phyloP scores from a whole-genome alignment of 2,113 vertebrate species.

The Ceyx margarethae region DNA sequence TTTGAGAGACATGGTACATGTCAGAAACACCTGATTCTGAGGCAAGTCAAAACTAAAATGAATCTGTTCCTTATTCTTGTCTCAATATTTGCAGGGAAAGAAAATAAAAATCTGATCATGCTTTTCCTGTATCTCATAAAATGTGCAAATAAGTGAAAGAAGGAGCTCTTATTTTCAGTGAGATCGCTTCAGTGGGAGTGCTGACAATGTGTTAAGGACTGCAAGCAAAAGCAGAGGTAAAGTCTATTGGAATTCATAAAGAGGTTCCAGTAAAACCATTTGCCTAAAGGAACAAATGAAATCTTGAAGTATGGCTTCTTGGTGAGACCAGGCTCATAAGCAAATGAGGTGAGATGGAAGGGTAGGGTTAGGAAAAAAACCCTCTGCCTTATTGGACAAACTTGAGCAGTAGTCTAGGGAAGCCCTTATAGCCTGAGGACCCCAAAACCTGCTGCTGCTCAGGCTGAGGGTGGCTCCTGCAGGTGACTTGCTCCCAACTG shows the following conservation, averaged over 20 bases:
- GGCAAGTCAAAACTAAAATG: not conserved
- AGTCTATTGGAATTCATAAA: not conserved
- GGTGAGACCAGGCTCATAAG: not conserved
- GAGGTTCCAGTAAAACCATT: not conserved
- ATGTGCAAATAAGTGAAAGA: conserved; percentile 39
- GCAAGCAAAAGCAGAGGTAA: not conserved
- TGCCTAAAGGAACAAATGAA: not conserved
- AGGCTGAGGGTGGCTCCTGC: not conserved
- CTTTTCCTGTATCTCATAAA: conserved; percentile 5
- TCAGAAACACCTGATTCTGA: not conserved
- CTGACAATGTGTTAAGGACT: not conserved
- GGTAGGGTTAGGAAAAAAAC: not conserved
- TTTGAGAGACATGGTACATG: not conserved
- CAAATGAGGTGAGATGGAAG: not conserved
- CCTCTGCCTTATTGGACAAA: not conserved
- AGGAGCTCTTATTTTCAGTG: not conserved
- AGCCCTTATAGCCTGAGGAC: accelerated
- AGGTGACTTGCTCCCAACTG: not conserved
- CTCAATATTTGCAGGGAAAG: not conserved
- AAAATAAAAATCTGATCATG: not conserved
- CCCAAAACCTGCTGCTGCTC: not conserved
- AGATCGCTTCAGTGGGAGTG: not conserved
- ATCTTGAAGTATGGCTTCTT: not conserved
- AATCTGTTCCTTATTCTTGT: conserved; percentile 19
- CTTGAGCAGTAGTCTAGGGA: not conserved